Conservation (phyloP, 2,113 vertebrate genomes). For the Bos indicus region DNA sequence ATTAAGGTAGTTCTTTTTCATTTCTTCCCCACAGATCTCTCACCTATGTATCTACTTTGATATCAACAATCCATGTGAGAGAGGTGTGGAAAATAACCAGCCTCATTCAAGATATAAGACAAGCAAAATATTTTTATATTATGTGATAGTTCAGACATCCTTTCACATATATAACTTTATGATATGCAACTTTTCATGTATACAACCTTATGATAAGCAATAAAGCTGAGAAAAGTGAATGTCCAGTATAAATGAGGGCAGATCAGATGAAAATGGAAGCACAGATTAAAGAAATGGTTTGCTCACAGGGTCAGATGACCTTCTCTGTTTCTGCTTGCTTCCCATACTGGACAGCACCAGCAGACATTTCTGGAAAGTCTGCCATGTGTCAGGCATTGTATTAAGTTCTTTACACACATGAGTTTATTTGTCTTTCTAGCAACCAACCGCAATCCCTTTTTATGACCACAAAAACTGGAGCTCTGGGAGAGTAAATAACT, state of each 20-base stretch:
- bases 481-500: neutral
- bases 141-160: neutral
- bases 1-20: neutral
- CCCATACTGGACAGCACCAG: fast-evolving
- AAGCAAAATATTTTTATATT: neutral
- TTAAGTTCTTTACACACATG: neutral
- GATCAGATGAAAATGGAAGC: neutral
- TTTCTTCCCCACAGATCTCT: neutral
- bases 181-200: neutral
- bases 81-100: neutral
- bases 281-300: neutral
- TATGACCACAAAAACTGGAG: neutral
- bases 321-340: neutral
- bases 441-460: neutral
- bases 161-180: neutral
- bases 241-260: neutral
- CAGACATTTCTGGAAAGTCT: neutral
- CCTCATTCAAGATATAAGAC: neutral
- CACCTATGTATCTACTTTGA: neutral
- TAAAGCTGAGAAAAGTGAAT: neutral
- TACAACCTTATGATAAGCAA: neutral
- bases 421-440: neutral
- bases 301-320: neutral
- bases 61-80: neutral
- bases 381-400: neutral